A percentile compares a stretch with the other conserved stretches of the same genome.
phyloP scores from a whole-genome alignment of 2,113 vertebrate species.

The Hucho hucho region DNA sequence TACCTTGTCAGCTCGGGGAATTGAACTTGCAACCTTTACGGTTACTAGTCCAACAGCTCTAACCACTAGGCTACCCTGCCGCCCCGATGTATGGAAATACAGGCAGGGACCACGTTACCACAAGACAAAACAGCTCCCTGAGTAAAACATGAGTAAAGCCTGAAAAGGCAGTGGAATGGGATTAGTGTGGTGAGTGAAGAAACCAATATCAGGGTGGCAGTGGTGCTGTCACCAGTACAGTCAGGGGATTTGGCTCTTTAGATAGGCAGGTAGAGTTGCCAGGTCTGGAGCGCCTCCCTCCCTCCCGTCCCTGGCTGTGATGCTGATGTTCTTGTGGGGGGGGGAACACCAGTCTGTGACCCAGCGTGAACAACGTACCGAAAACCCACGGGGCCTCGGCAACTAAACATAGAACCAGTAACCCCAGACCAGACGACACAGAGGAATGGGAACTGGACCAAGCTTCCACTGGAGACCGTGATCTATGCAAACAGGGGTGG shows the following conservation, averaged over 20 bases:
- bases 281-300: neutral
- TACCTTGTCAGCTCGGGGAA: too few relatives aligned
- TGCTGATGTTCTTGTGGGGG: conserved; percentile 12
- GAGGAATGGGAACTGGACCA: conserved; percentile 42
- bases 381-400: conserved; percentile 44
- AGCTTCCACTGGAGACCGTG: conserved; percentile 31
- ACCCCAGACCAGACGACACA: conserved; percentile 58
- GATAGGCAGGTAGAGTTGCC: too few relatives aligned
- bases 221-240: neutral
- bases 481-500: conserved; percentile 51
- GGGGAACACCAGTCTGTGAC: conserved; percentile 29
- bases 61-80: too few relatives aligned
- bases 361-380: conserved; percentile 17
- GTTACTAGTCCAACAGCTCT: too few relatives aligned
- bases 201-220: too few relatives aligned
- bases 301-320: conserved; percentile 17
- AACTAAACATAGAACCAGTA: conserved; percentile 65
- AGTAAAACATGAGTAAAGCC: too few relatives aligned
- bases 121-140: too few relatives aligned
- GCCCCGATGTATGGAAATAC: too few relatives aligned
- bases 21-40: too few relatives aligned
- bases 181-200: too few relatives aligned
- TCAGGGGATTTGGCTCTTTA: neutral
- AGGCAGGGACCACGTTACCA: too few relatives aligned
- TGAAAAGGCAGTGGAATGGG: too few relatives aligned